These are phyloP conservation scores for Drosophila mimetica DNA, from an alignment of 2,888 invertebrate species.

Conservation along the genomic window DNA sequence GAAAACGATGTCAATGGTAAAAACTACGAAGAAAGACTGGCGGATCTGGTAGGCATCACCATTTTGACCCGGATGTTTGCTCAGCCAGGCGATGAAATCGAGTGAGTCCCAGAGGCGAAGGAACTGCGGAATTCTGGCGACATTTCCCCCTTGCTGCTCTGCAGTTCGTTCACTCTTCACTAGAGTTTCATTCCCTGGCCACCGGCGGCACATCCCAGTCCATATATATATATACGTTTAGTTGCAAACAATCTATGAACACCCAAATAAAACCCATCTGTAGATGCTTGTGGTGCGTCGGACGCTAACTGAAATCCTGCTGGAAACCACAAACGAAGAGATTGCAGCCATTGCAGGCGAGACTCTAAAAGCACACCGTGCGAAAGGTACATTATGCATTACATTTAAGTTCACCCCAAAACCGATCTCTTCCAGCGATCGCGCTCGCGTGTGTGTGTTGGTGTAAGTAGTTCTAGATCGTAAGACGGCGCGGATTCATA, in stretches of 20 bases:
- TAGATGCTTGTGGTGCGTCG: slow-evolving; percentile 95
- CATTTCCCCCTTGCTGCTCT: neutral
- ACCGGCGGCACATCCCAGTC: slow-evolving; percentile 25
- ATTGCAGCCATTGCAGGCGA: slow-evolving; percentile 93
- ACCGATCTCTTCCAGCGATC: slow-evolving; percentile 58
- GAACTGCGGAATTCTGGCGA: slow-evolving; percentile 11
- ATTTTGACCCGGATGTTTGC: slow-evolving; percentile 49
- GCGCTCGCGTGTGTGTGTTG: slow-evolving; percentile 28
- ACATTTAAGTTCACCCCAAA: slow-evolving; percentile 32
- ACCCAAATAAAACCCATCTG: slow-evolving; percentile 48
- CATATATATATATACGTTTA: slow-evolving; percentile 20
- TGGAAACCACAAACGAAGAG: slow-evolving; percentile 97
- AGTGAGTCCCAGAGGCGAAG: slow-evolving; percentile 13
- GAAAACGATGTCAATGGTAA: slow-evolving; percentile 62
- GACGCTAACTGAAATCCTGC: slow-evolving; percentile 95
- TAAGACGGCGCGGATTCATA: slow-evolving; percentile 25
- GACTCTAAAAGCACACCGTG: slow-evolving; percentile 91
- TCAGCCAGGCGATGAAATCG: slow-evolving; percentile 57
- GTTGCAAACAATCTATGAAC: slow-evolving; percentile 59
- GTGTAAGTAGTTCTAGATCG: slow-evolving; percentile 53
- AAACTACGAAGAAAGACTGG: slow-evolving; percentile 81
- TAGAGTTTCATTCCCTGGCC: slow-evolving; percentile 60
- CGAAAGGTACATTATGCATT: slow-evolving; percentile 89
- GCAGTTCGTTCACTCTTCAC: slow-evolving; percentile 26
- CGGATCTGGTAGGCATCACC: slow-evolving; percentile 79